Percentiles rank a stretch among this genome's conserved stretches.
These are phyloP conservation scores for Hypomecis punctinalis DNA, from an alignment of 2,888 invertebrate species.

Conservation along the genomic window DNA sequence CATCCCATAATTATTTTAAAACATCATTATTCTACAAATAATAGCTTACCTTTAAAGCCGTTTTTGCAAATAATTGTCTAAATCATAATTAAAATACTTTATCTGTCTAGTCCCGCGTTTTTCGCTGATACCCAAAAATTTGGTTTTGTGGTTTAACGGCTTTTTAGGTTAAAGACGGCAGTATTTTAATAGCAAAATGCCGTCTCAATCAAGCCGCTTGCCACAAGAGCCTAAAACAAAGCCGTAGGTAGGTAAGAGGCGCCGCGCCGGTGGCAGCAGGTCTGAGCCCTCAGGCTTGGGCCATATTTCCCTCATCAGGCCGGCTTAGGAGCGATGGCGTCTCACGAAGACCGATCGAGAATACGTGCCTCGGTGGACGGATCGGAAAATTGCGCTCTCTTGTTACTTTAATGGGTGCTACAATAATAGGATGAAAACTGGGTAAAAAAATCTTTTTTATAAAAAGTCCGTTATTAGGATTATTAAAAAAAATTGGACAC, in stretches of 20 bases:
- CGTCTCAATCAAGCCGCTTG: background rate
- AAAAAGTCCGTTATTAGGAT: too few species aligned
- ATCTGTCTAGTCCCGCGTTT: too few species aligned
- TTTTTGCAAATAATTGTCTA: too few species aligned
- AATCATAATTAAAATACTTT: too few species aligned
- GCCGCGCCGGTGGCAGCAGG: slow-evolving; percentile 29
- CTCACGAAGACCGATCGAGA: slow-evolving; percentile 71
- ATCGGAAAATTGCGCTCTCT: background rate
- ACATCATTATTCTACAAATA: too few species aligned
- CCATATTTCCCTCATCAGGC: slow-evolving; percentile 77
- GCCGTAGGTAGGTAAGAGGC: slow-evolving; percentile 36
- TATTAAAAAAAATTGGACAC: too few species aligned
- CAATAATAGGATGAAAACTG: slow-evolving; percentile 24
- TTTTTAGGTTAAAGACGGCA: too few species aligned
- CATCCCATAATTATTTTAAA: too few species aligned
- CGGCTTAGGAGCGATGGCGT: slow-evolving; percentile 73
- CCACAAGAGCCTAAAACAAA: slow-evolving; percentile 31
- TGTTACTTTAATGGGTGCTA: background rate
- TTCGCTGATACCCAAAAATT: too few species aligned
- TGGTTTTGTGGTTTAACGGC: too few species aligned
- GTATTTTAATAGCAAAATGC: too few species aligned
- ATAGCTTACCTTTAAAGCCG: too few species aligned
- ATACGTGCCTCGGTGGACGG: slow-evolving; percentile 64
- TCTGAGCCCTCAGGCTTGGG: slow-evolving; percentile 64
- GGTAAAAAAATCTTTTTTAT: background rate